phyloP scores from a whole-genome alignment of 1,140 invertebrate genomes.

The Dendroctonus ponderosae region DNA sequence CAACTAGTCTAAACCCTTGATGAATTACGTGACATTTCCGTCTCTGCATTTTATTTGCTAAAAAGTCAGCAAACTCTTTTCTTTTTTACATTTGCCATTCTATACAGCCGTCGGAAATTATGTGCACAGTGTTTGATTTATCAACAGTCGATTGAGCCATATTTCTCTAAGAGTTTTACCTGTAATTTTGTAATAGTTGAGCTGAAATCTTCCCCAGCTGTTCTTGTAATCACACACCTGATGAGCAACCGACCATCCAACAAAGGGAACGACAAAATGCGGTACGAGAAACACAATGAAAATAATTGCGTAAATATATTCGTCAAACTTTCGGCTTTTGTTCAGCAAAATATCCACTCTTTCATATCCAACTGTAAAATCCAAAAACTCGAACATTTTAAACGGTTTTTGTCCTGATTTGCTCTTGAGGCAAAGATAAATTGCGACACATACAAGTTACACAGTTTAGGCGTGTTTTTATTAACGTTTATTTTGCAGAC shows the following conservation, averaged over 20 bases:
- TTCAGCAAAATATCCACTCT: conserved; percentile 56
- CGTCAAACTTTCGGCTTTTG: conserved; percentile 59
- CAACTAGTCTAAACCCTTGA: too few relatives aligned
- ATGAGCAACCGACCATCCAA: conserved; percentile 62
- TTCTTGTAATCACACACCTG: conserved; percentile 65
- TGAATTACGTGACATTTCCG: too few relatives aligned
- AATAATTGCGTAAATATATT: conserved; percentile 63
- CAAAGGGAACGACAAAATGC: conserved; percentile 64
- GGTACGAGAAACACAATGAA: conserved; percentile 62
- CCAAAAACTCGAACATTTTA: neutral
- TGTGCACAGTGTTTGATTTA: too few relatives aligned
- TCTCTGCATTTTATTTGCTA: too few relatives aligned
- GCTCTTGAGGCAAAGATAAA: neutral
- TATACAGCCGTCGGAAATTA: too few relatives aligned
- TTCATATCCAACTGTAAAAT: conserved; percentile 57
- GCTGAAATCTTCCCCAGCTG: conserved; percentile 57
- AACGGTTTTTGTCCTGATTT: neutral
- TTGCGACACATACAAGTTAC: neutral
- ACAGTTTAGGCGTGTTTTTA: neutral
- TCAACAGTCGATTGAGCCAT: too few relatives aligned
- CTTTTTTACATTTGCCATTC: too few relatives aligned
- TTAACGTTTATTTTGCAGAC: neutral
- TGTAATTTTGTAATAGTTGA: conserved; percentile 50
- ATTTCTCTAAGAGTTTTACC: conserved; percentile 34
- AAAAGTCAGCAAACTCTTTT: too few relatives aligned